Evolutionary conservation across 2,113 vertebrate genomes (phyloP), one percentile per base, ranked within the genome.

Genomic region (Pseudopipra pipra): DNA sequence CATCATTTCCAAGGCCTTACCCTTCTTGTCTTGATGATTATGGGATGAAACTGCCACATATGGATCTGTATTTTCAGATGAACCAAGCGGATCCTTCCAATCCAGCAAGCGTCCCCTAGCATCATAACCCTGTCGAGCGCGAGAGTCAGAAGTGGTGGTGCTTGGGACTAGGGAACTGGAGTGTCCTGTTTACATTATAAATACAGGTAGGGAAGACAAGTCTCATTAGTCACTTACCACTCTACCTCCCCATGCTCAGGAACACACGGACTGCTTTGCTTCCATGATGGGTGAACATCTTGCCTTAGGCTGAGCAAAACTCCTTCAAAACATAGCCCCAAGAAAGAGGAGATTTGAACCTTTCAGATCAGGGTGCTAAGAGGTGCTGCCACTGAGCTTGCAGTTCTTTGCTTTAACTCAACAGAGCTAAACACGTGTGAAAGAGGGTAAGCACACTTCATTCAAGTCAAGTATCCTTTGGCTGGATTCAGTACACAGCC

Each of bases 1-100:
- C 52, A 74, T 97, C 94, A 95, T 98, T 99, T 99, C 99, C 99
- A 99, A 99, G 99, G 99, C 98, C 99, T 99, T 99, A 99, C 99
- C 99, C 98, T 99, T 99, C 98, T 98, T 98, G 98, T 99, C 99
- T 89, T 99, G 99, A 97, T 99, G 99, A 98, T 99, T 99, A 99
- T 99, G 98, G 97, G 99, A 99, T 97, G 99, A 99, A 97, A 99
- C 98, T 75, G 99, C 99, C 97, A 99, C 98, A 98, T 99, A 99
- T 95, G 99, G 98, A 96, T 99, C 99, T 97, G 98, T 99, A 98
- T 98, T 99, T 98, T 99, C 99, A 90, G 98, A 98, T 97, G 98
- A 98, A 96, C 97, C 97, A 91, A 98, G 98, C 58, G 97, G 97
- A 87, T 99, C 98, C 98, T 99, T 99, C 98, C 98, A 98, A 97